Evolutionary conservation across 2,888 invertebrate species (phyloP).

Genomic region (Corythucha ciliata): DNA sequence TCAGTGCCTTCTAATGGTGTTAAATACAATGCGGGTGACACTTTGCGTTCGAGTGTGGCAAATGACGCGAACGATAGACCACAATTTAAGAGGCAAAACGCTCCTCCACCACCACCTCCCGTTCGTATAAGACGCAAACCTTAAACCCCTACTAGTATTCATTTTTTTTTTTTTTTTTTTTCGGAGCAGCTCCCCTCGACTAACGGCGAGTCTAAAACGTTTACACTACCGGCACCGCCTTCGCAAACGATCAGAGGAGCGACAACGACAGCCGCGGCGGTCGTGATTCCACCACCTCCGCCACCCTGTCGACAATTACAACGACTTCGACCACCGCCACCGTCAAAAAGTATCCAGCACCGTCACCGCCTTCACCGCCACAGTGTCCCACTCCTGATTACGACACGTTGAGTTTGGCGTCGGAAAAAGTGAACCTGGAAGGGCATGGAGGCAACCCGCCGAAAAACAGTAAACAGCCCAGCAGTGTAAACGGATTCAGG

Average conservation of each 20-base stretch:
- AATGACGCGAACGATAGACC: slow-evolving; percentile 18
- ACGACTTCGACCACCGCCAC: slow-evolving; percentile 44
- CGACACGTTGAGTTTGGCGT: slow-evolving; percentile 41
- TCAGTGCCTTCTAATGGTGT: too few species aligned
- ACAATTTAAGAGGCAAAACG: slow-evolving; percentile 23
- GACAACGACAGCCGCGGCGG: slow-evolving; percentile 21
- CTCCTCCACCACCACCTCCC: slow-evolving; percentile 54
- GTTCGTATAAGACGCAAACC: slow-evolving; percentile 42
- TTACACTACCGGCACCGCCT: slow-evolving; percentile 2
- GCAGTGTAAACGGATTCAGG: slow-evolving; percentile 18
- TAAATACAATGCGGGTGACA: too few species aligned
- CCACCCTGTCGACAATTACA: too few species aligned
- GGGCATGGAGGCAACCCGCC: too few species aligned
- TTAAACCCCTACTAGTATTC: background rate
- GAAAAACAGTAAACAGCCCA: slow-evolving; percentile 18
- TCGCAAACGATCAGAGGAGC: slow-evolving; percentile 19
- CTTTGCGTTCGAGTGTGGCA: too few species aligned
- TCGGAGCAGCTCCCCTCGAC: slow-evolving; percentile 27
- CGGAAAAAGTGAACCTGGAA: too few species aligned
- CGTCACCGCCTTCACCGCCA: slow-evolving; percentile 46
- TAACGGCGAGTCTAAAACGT: too few species aligned
- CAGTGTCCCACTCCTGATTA: slow-evolving; percentile 50
- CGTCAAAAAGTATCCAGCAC: slow-evolving; percentile 40
- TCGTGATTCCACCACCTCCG: slow-evolving; percentile 39
- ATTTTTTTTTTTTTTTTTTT: slow-evolving; percentile 16